These are phyloP conservation scores for Uria lomvia DNA, from an alignment of 2,113 vertebrate genomes.

Conservation along the genomic window DNA sequence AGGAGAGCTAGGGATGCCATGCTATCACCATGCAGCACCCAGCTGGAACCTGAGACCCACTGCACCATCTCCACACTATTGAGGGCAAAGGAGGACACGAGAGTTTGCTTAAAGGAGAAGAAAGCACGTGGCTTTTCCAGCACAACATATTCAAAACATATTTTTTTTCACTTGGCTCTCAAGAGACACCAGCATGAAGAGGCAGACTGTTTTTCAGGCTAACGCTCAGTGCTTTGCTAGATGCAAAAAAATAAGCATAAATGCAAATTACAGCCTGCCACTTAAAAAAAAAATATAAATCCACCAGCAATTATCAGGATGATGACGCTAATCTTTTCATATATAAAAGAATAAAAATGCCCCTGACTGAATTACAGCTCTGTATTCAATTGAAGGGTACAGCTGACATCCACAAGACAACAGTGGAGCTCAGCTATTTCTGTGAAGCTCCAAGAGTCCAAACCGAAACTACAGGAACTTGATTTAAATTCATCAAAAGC, in stretches of 20 bases:
- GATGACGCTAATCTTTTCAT: constrained; percentile 69
- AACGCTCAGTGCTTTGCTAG: not conserved
- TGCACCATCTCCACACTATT: not conserved
- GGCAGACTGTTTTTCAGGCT: constrained; percentile 60
- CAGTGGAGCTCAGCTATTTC: constrained; percentile 44
- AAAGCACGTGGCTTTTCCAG: constrained; percentile 41
- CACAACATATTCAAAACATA: constrained; percentile 25
- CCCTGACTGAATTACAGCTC: constrained; percentile 68
- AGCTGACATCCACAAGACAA: constrained; percentile 57
- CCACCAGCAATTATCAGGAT: constrained; percentile 65
- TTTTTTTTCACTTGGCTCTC: constrained; percentile 45
- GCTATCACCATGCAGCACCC: not conserved
- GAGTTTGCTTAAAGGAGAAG: constrained; percentile 22
- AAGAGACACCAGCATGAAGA: constrained; percentile 53
- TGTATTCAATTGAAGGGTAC: constrained; percentile 51
- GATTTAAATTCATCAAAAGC: not conserved
- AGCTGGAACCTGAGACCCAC: not conserved
- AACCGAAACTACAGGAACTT: not conserved
- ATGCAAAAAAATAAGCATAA: constrained; percentile 52
- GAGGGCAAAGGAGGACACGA: constrained; percentile 39
- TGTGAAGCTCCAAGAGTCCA: constrained; percentile 14
- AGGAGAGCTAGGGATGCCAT: not conserved
- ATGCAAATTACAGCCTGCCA: constrained; percentile 47
- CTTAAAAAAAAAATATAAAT: constrained; percentile 67
- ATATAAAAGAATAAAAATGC: constrained; percentile 66